phyloP scores from a whole-genome alignment of 2,888 invertebrate species.

The Campoplex capitator region DNA sequence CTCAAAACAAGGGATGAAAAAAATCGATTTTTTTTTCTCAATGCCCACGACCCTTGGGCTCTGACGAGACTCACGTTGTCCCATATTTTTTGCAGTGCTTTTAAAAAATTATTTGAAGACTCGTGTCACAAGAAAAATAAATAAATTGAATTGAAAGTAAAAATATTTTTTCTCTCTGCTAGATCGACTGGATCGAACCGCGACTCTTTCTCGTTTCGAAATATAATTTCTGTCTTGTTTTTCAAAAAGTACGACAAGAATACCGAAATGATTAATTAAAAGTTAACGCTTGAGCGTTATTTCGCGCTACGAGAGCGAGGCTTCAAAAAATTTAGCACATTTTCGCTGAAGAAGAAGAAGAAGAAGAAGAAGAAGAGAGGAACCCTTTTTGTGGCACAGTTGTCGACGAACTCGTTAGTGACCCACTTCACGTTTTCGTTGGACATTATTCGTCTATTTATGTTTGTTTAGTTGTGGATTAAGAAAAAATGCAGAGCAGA shows the following conservation, averaged over 20 bases:
- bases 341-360: not conserved
- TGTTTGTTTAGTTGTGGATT: not conserved
- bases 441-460: not conserved
- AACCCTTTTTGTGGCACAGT: not conserved
- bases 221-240: not conserved
- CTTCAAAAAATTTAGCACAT: not conserved
- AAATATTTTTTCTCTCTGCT: no score
- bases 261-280: conserved; percentile 1
- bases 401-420: conserved; percentile 7
- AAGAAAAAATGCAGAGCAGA: not conserved
- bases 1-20: no score
- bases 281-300: conserved; percentile 2
- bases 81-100: no score
- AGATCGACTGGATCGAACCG: not conserved
- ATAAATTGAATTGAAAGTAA: no score
- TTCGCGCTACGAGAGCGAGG: not conserved
- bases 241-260: not conserved
- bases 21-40: no score
- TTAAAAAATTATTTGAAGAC: no score
- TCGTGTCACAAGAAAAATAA: no score
- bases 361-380: not conserved
- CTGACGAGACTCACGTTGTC: no score
- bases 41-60: no score
- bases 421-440: not conserved
- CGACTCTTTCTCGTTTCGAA: not conserved